These are phyloP conservation scores for Pyrochroa serraticornis DNA, from an alignment of 2,888 invertebrate species.

Conservation along the genomic window DNA sequence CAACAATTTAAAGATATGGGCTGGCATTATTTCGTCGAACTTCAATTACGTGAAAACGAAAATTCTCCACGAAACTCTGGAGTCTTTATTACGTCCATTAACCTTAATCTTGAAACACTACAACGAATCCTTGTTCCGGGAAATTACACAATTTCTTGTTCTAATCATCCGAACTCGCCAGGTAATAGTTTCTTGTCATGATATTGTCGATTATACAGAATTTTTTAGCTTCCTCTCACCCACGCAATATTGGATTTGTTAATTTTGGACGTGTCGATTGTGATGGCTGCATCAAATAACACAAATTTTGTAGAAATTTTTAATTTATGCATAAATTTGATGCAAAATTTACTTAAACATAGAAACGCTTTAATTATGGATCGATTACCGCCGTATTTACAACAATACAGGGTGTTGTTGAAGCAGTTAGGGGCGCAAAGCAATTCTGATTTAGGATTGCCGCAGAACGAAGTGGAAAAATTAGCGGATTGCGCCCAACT, in stretches of 20 bases:
- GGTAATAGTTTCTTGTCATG: slow-evolving; percentile 36
- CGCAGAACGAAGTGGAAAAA: slow-evolving; percentile 33
- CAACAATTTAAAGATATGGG: slow-evolving; percentile 45
- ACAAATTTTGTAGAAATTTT: slow-evolving; percentile 42
- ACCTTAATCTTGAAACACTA: slow-evolving; percentile 34
- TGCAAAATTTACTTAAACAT: slow-evolving; percentile 50
- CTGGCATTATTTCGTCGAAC: slow-evolving; percentile 44
- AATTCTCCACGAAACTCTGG: slow-evolving; percentile 42
- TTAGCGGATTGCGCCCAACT: slow-evolving; percentile 53
- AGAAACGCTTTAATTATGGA: slow-evolving; percentile 51
- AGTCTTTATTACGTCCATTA: slow-evolving; percentile 43
- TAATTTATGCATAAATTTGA: slow-evolving; percentile 39
- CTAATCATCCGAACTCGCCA: slow-evolving; percentile 46
- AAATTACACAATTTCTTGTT: slow-evolving; percentile 45
- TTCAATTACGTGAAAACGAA: slow-evolving; percentile 49
- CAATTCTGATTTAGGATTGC: slow-evolving; percentile 39
- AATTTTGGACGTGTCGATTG: slow-evolving; percentile 40
- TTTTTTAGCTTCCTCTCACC: slow-evolving; percentile 49
- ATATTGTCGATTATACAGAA: not conserved
- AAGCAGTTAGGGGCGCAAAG: slow-evolving; percentile 45
- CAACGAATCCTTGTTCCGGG: slow-evolving; percentile 38
- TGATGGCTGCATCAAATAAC: slow-evolving; percentile 33
- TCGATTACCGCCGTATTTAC: slow-evolving; percentile 51
- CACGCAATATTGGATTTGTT: slow-evolving; percentile 46
- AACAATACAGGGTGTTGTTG: slow-evolving; percentile 50